Base-by-base conservation (phyloP, 2,888 invertebrate species). In the Polydrusus tereticollis region DNA sequence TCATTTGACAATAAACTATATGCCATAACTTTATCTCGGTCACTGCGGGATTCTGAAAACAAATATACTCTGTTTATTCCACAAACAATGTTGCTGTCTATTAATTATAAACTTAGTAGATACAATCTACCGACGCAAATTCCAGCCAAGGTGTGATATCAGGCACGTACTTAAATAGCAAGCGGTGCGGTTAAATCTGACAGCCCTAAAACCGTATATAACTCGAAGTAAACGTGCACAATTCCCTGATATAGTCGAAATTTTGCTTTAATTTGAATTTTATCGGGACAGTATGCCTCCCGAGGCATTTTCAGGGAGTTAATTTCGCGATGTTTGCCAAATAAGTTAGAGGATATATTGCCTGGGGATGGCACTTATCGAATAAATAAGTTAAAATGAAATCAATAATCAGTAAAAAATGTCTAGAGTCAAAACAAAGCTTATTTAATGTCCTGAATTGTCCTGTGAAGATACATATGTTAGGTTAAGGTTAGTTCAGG, bases 141-240 rank as follows among this genome's bases (percentile, higher is more conserved):
- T 16, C 47, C n/a, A 23, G 57, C 38, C 18, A 41, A 57, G 57
- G 41, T 65, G 43, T 16, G 29, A 47, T 55, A 57, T 65, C 36
- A 65, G 57, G 26, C 65, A 65, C 65, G 65, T 65, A n/a, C 43
- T 43, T 41, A 26, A 57, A 55, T 65, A 43, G 64, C 50, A 52
- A 38, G 18, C 18, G n/a, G 16, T 23, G 26, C 5, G 45, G 41
- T 62, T 62, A 45, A 62, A 47, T 62, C 62, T 62, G 62, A 47
- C 62, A 62, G 62, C 45, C 6, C 10, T 45, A 8, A 16, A 47
- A 47, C 26, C 47, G 20, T 62, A 43, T 62, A 45, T 62, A 5
- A 26, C 16, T 6, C 14, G n/a, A 29, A 29, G 45, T 3, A n/a
- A 62, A 62, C 62, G 43, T 60, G 60, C 20, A 14, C 45, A 26